Conservation (phyloP, 2,888 invertebrate species). For the Lepeophtheirus nordmannii region DNA sequence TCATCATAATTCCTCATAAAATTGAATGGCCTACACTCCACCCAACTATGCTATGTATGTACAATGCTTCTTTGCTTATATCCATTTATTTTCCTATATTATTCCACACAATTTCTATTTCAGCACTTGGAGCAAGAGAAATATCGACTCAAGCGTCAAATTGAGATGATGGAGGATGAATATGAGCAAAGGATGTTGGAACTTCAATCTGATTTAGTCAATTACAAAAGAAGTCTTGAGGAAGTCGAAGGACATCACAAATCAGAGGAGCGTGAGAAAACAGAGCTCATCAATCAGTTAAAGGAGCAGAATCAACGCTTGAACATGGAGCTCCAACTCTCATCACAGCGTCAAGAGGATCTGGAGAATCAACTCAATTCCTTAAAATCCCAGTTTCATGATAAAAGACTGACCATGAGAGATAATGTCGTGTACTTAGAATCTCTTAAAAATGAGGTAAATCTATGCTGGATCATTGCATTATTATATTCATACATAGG, state of each 20-base stretch:
- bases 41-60: too few species aligned
- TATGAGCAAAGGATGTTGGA: constrained; percentile 19
- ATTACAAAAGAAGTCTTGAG: neutral
- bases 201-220: constrained; percentile 15
- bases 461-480: constrained; percentile 17
- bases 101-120: neutral
- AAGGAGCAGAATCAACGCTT: constrained; percentile 75
- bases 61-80: too few species aligned
- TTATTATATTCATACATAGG: too few species aligned
- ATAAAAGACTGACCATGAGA: constrained; percentile 60
- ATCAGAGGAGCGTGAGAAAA: constrained; percentile 38
- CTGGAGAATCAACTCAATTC: constrained; percentile 62
- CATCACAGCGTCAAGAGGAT: constrained; percentile 60
- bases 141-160: constrained; percentile 13
- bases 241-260: neutral
- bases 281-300: constrained; percentile 60
- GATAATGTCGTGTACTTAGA: constrained; percentile 79
- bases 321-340: constrained; percentile 41
- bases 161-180: constrained; percentile 22
- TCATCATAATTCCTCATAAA: too few species aligned
- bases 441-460: constrained; percentile 65
- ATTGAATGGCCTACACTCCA: too few species aligned
- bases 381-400: constrained; percentile 64
- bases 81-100: too few species aligned
- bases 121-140: constrained; percentile 23